Percentiles rank a stretch among this genome's conserved stretches.
Evolutionary conservation across 2,888 invertebrate species (phyloP).

Genomic region (Cephus spinipes): DNA sequence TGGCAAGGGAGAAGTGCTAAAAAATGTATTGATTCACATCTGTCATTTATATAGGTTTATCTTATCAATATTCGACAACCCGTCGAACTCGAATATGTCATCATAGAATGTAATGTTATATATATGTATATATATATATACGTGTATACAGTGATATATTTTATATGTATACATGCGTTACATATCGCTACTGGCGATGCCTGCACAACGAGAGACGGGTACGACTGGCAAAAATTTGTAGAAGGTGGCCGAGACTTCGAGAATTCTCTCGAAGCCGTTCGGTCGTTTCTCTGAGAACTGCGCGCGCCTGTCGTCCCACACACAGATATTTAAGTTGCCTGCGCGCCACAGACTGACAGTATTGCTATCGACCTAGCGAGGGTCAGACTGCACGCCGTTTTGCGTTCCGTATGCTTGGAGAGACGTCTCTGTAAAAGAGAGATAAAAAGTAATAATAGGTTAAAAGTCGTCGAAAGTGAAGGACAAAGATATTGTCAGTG

Average conservation of each 20-base stretch:
- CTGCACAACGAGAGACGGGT: not conserved
- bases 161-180: not conserved
- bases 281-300: conserved; percentile 19
- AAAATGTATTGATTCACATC: not conserved
- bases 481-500: not conserved
- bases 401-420: not conserved
- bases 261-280: conserved; percentile 34
- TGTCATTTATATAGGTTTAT: not conserved
- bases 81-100: not conserved
- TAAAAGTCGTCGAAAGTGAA: not conserved
- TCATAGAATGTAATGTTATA: not conserved
- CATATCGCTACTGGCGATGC: not conserved
- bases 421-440: not conserved
- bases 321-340: conserved; percentile 41
- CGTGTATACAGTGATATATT: not conserved
- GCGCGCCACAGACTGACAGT: conserved; percentile 37
- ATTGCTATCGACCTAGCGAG: conserved; percentile 19
- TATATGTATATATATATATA: not conserved
- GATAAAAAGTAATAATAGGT: not conserved
- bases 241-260: conserved; percentile 36
- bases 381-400: not conserved
- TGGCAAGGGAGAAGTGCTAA: not conserved
- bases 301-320: conserved; percentile 21
- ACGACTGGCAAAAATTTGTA: not conserved
- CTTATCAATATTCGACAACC: not conserved